Evolutionary conservation across 2,113 vertebrate genomes (phyloP).

Genomic region (Tauraco erythrolophus): DNA sequence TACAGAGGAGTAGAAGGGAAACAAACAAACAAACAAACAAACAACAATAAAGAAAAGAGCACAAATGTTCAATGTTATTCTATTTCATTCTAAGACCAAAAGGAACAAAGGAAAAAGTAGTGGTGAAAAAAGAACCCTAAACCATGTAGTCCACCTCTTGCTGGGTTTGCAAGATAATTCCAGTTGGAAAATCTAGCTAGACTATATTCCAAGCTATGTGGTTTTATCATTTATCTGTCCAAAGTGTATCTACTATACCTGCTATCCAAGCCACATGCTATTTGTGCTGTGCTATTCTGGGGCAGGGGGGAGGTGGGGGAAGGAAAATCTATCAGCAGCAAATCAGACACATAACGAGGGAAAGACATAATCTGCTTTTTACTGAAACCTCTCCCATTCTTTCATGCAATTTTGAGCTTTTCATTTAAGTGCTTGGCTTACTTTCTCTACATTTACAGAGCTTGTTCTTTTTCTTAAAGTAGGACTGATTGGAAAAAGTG

Average conservation of each 20-base stretch:
- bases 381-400: neutral
- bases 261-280: neutral
- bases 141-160: neutral
- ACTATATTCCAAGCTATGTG: neutral
- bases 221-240: slow-evolving; percentile 21
- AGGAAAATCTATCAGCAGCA: slow-evolving; percentile 10
- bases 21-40: too few species aligned
- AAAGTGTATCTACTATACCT: neutral
- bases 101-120: neutral
- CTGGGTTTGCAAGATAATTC: neutral
- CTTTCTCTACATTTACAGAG: neutral
- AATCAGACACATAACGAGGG: neutral
- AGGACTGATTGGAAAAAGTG: neutral
- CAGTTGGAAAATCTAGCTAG: neutral
- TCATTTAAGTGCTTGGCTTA: neutral
- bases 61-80: neutral
- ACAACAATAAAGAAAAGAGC: neutral
- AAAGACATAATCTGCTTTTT: neutral
- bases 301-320: neutral
- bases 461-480: neutral
- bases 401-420: neutral
- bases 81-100: neutral
- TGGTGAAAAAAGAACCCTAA: neutral
- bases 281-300: neutral
- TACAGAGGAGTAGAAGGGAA: neutral